Percentiles rank a stretch among this genome's conserved stretches.
These are phyloP conservation scores for Himalopsyche tibetana DNA, from an alignment of 2,888 invertebrate genomes.

Conservation along the genomic window DNA sequence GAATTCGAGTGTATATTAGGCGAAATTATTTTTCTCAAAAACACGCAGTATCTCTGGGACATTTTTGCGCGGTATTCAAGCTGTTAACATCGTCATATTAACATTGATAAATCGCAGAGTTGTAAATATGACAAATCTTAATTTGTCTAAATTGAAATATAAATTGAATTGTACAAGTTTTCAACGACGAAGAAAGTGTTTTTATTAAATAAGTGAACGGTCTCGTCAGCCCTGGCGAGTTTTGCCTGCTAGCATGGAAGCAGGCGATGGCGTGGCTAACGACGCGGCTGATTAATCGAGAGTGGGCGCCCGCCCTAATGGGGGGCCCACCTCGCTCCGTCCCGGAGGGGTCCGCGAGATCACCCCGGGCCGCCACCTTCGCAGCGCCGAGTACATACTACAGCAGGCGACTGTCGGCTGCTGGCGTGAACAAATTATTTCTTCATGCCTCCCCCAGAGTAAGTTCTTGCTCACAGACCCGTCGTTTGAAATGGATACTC, in stretches of 20 bases:
- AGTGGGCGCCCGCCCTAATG: constrained; percentile 71
- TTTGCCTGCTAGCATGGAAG: constrained; percentile 64
- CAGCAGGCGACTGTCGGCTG: constrained; percentile 20
- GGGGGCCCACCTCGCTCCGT: constrained; percentile 59
- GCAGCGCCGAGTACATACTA: not conserved
- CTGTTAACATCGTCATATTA: too few species aligned
- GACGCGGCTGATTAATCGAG: constrained; percentile 74
- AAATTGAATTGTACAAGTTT: too few species aligned
- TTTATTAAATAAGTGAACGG: constrained; percentile 66
- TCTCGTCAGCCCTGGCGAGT: constrained; percentile 56
- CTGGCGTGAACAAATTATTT: constrained; percentile 31
- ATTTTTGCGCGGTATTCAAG: too few species aligned
- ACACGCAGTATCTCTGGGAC: too few species aligned
- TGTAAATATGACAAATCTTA: too few species aligned
- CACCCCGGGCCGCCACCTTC: constrained; percentile 16
- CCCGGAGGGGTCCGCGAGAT: not conserved
- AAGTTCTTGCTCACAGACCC: constrained; percentile 21
- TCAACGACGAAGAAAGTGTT: constrained; percentile 34
- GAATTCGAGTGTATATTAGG: too few species aligned
- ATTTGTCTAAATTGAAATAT: too few species aligned
- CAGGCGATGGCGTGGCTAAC: constrained; percentile 70
- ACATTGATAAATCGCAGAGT: too few species aligned
- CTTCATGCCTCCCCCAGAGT: constrained; percentile 16
- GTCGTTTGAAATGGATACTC: constrained; percentile 21
- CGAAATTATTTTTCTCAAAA: too few species aligned